A percentile compares a stretch with the other conserved stretches of the same genome.
Evolutionary conservation across 2,797 vertebrate species (phyloP).

Genomic region (Austrolebias charrua): DNA sequence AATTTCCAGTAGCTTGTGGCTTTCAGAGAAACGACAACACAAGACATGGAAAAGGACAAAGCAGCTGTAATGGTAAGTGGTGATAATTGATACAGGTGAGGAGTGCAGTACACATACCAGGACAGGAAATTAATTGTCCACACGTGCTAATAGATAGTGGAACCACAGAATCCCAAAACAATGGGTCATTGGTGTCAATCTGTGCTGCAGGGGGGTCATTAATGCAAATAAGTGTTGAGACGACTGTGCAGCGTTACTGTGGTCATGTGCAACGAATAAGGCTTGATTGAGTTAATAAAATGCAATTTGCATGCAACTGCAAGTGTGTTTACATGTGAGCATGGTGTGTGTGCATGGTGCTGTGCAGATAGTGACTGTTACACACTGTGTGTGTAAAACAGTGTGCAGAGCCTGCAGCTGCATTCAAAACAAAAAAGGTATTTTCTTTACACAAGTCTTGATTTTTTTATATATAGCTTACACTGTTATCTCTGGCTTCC

Average conservation of each 20-base stretch:
- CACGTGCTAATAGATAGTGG: constrained; percentile 39
- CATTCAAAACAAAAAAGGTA: too few relatives aligned
- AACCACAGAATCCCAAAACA: constrained; percentile 29
- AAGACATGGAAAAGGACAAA: not conserved
- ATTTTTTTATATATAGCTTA: not conserved
- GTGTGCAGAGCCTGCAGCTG: not conserved
- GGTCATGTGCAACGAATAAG: constrained; percentile 10
- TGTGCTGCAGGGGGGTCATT: constrained; percentile 13
- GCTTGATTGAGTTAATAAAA: constrained; percentile 2
- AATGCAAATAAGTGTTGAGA: constrained; percentile 1
- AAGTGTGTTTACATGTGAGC: not conserved
- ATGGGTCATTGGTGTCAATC: constrained; percentile 10
- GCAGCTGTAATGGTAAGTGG: constrained; percentile 9
- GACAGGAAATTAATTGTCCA: constrained; percentile 37
- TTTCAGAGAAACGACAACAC: constrained; percentile 2
- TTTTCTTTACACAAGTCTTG: too few relatives aligned
- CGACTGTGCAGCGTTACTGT: constrained; percentile 11
- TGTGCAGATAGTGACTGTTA: not conserved
- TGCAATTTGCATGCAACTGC: constrained; percentile 10
- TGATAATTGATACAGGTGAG: constrained; percentile 30
- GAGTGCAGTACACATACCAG: constrained; percentile 21
- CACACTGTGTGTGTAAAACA: not conserved
- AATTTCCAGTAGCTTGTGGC: constrained; percentile 12
- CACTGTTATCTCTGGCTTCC: not conserved
- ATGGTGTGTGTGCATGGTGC: not conserved